A percentile compares a stretch with the other conserved stretches of the same genome.
Conservation (phyloP, 2,888 invertebrate species). For the Epinotia ramella region DNA sequence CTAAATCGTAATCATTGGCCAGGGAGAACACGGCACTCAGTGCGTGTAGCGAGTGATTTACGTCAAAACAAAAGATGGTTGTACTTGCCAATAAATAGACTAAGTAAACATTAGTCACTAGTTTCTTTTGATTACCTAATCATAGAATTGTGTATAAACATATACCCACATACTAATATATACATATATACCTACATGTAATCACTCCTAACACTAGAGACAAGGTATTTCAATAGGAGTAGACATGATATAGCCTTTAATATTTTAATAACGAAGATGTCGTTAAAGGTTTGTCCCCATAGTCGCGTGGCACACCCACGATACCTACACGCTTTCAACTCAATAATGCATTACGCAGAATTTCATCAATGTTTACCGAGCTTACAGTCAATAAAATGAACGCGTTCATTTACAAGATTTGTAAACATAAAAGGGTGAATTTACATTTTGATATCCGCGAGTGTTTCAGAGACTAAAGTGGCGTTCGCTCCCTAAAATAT, state of each 20-base stretch:
- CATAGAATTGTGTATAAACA: not conserved
- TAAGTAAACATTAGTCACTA: not conserved
- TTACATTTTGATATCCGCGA: slow-evolving; percentile 85
- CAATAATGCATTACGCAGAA: slow-evolving; percentile 23
- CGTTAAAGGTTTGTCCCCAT: slow-evolving; percentile 10
- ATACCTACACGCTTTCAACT: slow-evolving; percentile 4
- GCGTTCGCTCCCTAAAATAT: slow-evolving; percentile 84
- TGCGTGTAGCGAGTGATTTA: not conserved
- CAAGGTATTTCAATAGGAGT: not conserved
- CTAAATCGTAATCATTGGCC: slow-evolving; percentile 70
- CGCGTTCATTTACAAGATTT: slow-evolving; percentile 84
- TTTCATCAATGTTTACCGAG: slow-evolving; percentile 49
- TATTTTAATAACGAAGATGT: slow-evolving; percentile 2
- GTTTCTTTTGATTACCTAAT: not conserved
- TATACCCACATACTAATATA: no score
- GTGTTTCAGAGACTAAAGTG: slow-evolving; percentile 82
- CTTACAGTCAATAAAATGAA: slow-evolving; percentile 81
- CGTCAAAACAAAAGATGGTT: not conserved
- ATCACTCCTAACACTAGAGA: not conserved
- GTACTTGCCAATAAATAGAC: no score
- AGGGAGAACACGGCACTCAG: slow-evolving; percentile 29
- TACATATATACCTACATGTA: no score
- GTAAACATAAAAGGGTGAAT: slow-evolving; percentile 85
- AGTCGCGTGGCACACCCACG: slow-evolving; percentile 1
- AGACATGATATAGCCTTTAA: not conserved